Percentiles rank a stretch among this genome's conserved stretches.
Evolutionary conservation across 2,113 vertebrate genomes (phyloP).

Genomic region (Myiagra hebetior): DNA sequence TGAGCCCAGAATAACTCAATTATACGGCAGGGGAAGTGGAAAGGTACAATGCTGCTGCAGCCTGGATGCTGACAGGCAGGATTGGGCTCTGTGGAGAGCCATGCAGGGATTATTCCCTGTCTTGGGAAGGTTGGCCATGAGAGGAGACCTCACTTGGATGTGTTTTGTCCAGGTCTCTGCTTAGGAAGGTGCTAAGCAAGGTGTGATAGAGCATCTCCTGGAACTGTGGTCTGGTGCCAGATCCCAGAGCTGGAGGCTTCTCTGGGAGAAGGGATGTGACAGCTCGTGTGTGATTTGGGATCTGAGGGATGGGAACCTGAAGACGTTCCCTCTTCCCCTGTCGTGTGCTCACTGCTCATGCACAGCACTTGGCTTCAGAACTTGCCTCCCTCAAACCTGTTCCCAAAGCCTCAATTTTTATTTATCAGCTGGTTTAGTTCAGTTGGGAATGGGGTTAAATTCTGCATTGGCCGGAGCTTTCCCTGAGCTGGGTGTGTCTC

Average conservation of each 20-base stretch:
- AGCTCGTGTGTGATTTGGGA: not conserved
- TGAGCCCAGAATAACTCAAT: not conserved
- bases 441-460: not conserved
- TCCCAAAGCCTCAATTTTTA: not conserved
- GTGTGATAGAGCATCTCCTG: not conserved
- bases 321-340: not conserved
- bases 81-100: not conserved
- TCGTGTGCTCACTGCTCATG: accelerated
- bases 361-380: not conserved
- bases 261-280: not conserved
- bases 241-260: not conserved
- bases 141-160: not conserved
- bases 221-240: not conserved
- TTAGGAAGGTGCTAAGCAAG: not conserved
- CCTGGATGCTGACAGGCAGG: not conserved
- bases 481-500: too few species aligned
- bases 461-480: not conserved
- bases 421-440: not conserved
- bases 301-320: not conserved
- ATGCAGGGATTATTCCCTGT: not conserved
- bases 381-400: not conserved
- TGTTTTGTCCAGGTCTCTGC: not conserved
- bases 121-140: not conserved
- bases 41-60: not conserved
- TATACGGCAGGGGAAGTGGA: not conserved